phyloP scores from a whole-genome alignment of 1,140 invertebrate species.

The Lasaia peninsularis region DNA sequence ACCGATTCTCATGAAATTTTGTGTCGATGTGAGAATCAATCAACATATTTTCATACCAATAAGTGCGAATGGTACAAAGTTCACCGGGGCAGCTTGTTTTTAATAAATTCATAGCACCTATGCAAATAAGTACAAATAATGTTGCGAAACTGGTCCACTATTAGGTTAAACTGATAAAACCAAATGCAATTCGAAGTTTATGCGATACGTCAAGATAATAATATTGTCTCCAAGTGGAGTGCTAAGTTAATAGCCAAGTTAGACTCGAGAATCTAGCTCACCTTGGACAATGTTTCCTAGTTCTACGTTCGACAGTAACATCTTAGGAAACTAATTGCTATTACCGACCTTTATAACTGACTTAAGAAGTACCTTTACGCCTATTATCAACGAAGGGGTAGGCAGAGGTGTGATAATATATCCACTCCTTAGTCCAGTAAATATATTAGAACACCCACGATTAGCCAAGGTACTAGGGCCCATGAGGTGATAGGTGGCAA shows the following conservation, averaged over 20 bases:
- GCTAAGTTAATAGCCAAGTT: constrained; percentile 38
- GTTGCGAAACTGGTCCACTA: constrained; percentile 2
- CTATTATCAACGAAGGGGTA: no score
- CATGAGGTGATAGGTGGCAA: no score
- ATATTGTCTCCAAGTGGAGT: constrained; percentile 18
- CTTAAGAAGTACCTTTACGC: no score
- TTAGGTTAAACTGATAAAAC: constrained; percentile 10
- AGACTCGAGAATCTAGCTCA: constrained; percentile 50
- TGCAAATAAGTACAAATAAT: neutral
- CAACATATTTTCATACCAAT: neutral
- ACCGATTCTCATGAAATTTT: no score
- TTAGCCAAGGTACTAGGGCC: no score
- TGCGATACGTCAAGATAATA: constrained; percentile 14
- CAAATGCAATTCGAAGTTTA: constrained; percentile 2
- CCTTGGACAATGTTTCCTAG: constrained; percentile 68
- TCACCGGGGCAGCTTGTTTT: no score
- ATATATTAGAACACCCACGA: no score
- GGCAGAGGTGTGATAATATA: no score
- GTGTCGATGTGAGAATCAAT: no score
- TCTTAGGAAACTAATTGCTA: constrained; percentile 18
- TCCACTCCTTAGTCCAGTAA: no score
- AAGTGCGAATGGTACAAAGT: no score
- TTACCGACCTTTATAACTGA: neutral
- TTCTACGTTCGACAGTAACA: constrained; percentile 32
- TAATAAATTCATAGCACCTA: neutral